A percentile compares a stretch with the other conserved stretches of the same genome.
phyloP scores from a whole-genome alignment of 2,888 invertebrate species.

The Xestoiulus laeticollis region DNA sequence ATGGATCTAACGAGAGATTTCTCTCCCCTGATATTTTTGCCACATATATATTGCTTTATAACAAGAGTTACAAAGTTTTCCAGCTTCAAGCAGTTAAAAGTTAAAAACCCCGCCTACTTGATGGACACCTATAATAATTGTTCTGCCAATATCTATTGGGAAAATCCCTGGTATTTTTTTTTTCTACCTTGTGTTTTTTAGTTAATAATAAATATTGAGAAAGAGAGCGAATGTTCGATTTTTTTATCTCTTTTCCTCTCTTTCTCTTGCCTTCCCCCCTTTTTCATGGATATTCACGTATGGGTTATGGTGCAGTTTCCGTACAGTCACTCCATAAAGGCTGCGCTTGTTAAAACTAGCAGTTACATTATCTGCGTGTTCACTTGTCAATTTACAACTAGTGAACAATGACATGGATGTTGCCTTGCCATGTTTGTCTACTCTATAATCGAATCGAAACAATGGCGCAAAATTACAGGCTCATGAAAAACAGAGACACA shows the following conservation, averaged over 20 bases:
- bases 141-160: constrained; percentile 32
- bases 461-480: constrained; percentile 39
- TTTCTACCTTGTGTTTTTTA: not conserved
- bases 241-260: constrained; percentile 19
- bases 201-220: constrained; percentile 6
- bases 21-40: not conserved
- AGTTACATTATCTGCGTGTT: constrained; percentile 39
- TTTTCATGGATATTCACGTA: constrained; percentile 9
- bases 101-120: constrained; percentile 29
- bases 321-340: constrained; percentile 24
- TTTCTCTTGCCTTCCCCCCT: not conserved
- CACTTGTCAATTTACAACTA: constrained; percentile 41
- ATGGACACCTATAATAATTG: constrained; percentile 19
- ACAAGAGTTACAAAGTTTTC: not conserved
- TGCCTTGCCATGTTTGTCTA: constrained; percentile 36
- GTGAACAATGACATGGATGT: constrained; percentile 43
- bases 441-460: constrained; percentile 43
- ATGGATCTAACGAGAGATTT: constrained; percentile 24
- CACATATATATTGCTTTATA: not conserved
- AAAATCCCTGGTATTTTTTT: not conserved
- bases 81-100: not conserved
- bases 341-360: constrained; percentile 41
- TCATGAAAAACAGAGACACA: constrained; percentile 30
- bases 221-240: not conserved
- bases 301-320: not conserved